Conservation (phyloP, 2,888 invertebrate genomes). For the Eupithecia tripunctaria region DNA sequence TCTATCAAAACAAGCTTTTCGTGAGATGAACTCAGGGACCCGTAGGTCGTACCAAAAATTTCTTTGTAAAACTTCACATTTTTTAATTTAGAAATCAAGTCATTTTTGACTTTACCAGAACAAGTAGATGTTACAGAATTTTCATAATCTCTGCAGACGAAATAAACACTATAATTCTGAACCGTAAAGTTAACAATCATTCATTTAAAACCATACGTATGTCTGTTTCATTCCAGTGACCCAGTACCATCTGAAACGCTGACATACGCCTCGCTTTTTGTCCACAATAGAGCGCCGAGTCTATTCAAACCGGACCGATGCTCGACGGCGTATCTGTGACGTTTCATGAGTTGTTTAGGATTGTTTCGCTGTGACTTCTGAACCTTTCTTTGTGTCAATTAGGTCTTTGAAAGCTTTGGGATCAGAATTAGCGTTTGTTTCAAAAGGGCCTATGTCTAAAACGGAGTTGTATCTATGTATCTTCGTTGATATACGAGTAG, state of each 20-base stretch:
- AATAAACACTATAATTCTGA: not conserved
- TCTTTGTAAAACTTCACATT: not conserved
- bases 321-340: constrained; percentile 1
- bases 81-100: not conserved
- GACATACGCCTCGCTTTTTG: constrained; percentile 18
- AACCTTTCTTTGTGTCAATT: constrained; percentile 6
- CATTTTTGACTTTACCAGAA: not conserved
- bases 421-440: not conserved
- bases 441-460: not conserved
- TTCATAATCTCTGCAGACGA: not conserved
- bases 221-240: constrained; percentile 2
- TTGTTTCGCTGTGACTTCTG: not conserved
- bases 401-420: not conserved
- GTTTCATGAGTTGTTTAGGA: constrained; percentile 1
- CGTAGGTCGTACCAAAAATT: too few species aligned
- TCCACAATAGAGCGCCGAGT: constrained; percentile 19
- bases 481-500: too few species aligned
- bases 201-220: not conserved
- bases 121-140: not conserved
- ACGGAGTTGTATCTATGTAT: not conserved
- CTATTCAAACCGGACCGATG: constrained; percentile 9
- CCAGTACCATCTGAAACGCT: constrained; percentile 21
- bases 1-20: not conserved
- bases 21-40: too few species aligned
- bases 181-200: not conserved